Base-by-base conservation (phyloP, 1,140 invertebrate genomes). In the Euwallacea fornicatus region DNA sequence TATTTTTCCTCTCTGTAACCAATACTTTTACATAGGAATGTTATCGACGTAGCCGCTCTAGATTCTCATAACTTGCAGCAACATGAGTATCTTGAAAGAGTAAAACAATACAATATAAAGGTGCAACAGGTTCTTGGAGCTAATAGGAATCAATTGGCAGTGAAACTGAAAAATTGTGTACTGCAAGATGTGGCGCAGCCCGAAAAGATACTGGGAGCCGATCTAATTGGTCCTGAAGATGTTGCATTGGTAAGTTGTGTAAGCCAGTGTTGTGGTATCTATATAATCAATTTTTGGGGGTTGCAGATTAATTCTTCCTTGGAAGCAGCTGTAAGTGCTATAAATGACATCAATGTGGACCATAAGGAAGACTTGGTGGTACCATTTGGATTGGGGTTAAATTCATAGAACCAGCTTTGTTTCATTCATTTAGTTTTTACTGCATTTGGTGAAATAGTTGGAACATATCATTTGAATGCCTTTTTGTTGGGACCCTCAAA, bases 351-450 rank as follows among this genome's bases (percentile, higher is more conserved):
- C 4, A 88, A 89, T 80, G 90, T 93, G 64, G 88, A 92, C 77
- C 92, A 93, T 76, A 91, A 90, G 80, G 92, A 93, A 80, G 91
- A 93, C 78, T 81, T 93, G 74, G 91, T 93, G 46, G 91, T 93
- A 13, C 89, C 90, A 7, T 93, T 93, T 82, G 84, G 85, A 76
- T 43, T 75, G 10, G 59, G 61, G 16, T 42, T 69, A 42, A 63
- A 67, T 46, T 58, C 41, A 43, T 50, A 50, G 13, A 33, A 33
- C 21, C 21, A 33, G 21, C 21, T 33, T 33, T 33, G 21, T 2
- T 33, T 33, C 4, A 33, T 33, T 33, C 21, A n/a, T 33, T 33
- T 33, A 4, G 21, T 33, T 33, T 33, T 33, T 33, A 4, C 4
- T 4, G 21, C 21, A 33, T 4, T 33, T 33, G 21, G 21, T 33